phyloP scores from a whole-genome alignment of 2,797 vertebrate species.

The Natrix natrix region DNA sequence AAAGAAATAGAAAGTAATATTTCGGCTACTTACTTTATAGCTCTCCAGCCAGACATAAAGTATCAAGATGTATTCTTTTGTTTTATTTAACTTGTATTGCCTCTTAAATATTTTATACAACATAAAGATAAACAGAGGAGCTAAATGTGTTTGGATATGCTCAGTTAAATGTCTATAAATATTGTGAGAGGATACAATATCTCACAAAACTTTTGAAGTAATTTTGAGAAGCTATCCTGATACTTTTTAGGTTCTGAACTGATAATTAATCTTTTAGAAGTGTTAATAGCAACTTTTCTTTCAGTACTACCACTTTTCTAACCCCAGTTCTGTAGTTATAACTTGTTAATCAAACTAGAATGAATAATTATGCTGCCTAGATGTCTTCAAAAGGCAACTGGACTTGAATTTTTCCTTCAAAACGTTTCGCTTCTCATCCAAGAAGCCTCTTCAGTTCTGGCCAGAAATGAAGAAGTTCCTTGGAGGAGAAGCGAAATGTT shows the following conservation, averaged over 20 bases:
- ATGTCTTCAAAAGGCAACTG: neutral
- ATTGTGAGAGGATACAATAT: slow-evolving; percentile 8
- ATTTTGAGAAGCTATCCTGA: slow-evolving; percentile 33
- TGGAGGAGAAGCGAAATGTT: neutral
- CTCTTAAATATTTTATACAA: slow-evolving; percentile 24
- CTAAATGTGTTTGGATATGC: slow-evolving; percentile 40
- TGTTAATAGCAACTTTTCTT: neutral
- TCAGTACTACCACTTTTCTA: neutral
- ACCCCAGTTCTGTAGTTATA: neutral
- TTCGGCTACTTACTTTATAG: slow-evolving; percentile 16
- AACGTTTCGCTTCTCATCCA: neutral
- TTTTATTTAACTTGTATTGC: slow-evolving; percentile 36
- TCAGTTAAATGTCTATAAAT: slow-evolving; percentile 43
- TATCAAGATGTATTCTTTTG: neutral
- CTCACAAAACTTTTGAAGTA: slow-evolving; percentile 42
- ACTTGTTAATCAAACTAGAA: neutral
- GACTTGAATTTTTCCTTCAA: neutral
- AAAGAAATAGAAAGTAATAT: slow-evolving; percentile 17
- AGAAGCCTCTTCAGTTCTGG: neutral
- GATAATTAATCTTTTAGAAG: neutral
- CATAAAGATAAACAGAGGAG: slow-evolving; percentile 8
- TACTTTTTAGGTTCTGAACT: slow-evolving; percentile 8
- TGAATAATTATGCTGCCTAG: neutral
- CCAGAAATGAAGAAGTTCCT: neutral
- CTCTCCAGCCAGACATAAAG: neutral